Percentiles rank a stretch among this genome's conserved stretches.
These are phyloP conservation scores for Ceratosolen solmsi DNA, from an alignment of 1,140 invertebrate species.

Conservation along the genomic window DNA sequence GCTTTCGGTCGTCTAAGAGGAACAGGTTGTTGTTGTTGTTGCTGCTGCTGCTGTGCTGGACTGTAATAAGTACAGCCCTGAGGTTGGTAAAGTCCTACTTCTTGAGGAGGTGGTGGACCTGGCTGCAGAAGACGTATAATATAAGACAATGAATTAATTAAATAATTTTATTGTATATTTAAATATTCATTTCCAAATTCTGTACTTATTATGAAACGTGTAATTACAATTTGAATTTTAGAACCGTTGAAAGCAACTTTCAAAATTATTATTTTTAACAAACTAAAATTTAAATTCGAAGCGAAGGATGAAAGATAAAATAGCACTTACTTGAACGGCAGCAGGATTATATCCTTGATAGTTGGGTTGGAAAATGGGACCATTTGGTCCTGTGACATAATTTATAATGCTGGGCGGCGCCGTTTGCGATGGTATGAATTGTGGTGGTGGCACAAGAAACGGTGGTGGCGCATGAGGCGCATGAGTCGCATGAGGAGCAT, in stretches of 20 bases:
- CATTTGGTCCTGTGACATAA: conserved; percentile 69
- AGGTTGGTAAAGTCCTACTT: conserved; percentile 72
- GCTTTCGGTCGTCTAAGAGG: conserved; percentile 74
- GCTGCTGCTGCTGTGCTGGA: conserved; percentile 72
- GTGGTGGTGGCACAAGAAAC: conserved; percentile 69
- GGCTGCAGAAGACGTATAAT: conserved; percentile 57
- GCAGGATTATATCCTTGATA: conserved; percentile 69
- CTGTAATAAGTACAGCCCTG: conserved; percentile 76
- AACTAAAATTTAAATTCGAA: no score
- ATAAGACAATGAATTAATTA: neutral
- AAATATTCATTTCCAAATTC: no score
- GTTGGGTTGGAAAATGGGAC: conserved; percentile 69
- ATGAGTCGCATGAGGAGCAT: conserved; percentile 57
- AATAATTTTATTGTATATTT: neutral
- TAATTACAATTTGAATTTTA: no score
- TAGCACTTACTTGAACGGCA: conserved; percentile 65
- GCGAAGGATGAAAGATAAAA: no score
- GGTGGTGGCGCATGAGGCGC: conserved; percentile 58
- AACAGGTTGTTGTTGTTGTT: conserved; percentile 67
- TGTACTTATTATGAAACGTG: no score
- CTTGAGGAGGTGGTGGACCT: conserved; percentile 73
- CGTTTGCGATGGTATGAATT: conserved; percentile 69
- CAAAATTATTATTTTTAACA: no score
- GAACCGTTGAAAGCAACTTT: no score
- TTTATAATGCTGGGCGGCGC: conserved; percentile 71